These are phyloP conservation scores for Ormyrus nitidulus DNA, from an alignment of 2,888 invertebrate genomes.

Conservation along the genomic window DNA sequence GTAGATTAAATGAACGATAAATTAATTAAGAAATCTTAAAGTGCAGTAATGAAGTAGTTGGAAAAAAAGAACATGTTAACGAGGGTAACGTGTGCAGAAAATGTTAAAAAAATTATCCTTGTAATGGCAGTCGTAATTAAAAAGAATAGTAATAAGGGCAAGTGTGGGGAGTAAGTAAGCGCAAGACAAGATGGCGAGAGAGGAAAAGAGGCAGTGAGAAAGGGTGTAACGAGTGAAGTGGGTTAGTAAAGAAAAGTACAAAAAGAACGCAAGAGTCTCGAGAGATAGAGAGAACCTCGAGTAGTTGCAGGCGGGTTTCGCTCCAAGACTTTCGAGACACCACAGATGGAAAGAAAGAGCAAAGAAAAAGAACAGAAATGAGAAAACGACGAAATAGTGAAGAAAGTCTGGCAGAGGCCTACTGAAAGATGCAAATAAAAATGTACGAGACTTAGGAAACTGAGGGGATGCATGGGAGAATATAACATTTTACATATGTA, in stretches of 20 bases:
- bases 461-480: too few relatives aligned
- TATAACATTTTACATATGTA: too few relatives aligned
- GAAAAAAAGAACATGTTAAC: neutral
- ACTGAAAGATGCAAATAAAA: conserved; percentile 12
- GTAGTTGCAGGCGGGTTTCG: conserved; percentile 16
- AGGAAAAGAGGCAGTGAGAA: neutral
- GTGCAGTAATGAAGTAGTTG: too few relatives aligned
- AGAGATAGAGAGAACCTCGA: conserved; percentile 18
- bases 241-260: conserved; percentile 28
- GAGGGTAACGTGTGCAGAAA: neutral
- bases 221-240: conserved; percentile 37
- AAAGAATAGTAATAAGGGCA: conserved; percentile 4
- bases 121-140: neutral
- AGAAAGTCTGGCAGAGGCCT: neutral
- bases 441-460: neutral
- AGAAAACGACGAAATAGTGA: neutral
- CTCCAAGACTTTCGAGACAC: conserved; percentile 16
- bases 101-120: neutral
- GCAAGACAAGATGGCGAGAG: neutral
- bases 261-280: conserved; percentile 17
- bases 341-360: conserved; percentile 18
- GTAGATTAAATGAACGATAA: too few relatives aligned
- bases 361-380: conserved; percentile 4
- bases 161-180: neutral
- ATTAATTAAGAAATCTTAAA: too few relatives aligned